phyloP scores from a whole-genome alignment of 2,797 vertebrate genomes.

The Aulostomus chinensis region DNA sequence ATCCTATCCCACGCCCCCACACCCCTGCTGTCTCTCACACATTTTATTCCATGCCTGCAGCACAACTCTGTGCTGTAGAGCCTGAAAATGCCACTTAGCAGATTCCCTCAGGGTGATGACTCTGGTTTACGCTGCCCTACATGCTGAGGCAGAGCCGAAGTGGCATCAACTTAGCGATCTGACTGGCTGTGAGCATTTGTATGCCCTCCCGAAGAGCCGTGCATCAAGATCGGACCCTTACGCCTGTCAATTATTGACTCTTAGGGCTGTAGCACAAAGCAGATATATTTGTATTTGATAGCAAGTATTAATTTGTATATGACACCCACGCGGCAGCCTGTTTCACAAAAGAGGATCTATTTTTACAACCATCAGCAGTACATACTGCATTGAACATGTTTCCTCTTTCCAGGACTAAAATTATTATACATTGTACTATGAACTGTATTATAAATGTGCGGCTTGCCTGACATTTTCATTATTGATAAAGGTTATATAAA shows the following conservation, averaged over 20 bases:
- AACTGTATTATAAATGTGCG: no score
- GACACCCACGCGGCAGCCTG: no score
- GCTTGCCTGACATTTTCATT: conserved; percentile 3
- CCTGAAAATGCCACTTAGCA: conserved; percentile 67
- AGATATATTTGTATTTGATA: no score
- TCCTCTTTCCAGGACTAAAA: no score
- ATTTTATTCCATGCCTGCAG: conserved; percentile 48
- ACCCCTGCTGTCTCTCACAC: conserved; percentile 34
- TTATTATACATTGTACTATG: no score
- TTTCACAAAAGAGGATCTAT: no score
- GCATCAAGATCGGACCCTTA: conserved; percentile 6
- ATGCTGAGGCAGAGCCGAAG: conserved; percentile 48
- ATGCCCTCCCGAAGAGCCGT: conserved; percentile 24
- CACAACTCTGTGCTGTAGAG: conserved; percentile 48
- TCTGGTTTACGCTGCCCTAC: conserved; percentile 51
- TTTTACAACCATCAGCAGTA: no score
- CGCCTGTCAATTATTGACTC: neutral
- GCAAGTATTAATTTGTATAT: no score
- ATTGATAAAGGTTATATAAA: neutral
- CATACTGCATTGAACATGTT: no score
- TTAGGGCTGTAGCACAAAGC: neutral
- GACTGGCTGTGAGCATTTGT: conserved; percentile 69
- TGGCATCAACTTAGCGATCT: conserved; percentile 42
- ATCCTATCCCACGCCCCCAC: conserved; percentile 56
- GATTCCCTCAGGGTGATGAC: conserved; percentile 63